Base-by-base conservation (phyloP, 2,888 invertebrate species). In the Agrotis ipsilon region DNA sequence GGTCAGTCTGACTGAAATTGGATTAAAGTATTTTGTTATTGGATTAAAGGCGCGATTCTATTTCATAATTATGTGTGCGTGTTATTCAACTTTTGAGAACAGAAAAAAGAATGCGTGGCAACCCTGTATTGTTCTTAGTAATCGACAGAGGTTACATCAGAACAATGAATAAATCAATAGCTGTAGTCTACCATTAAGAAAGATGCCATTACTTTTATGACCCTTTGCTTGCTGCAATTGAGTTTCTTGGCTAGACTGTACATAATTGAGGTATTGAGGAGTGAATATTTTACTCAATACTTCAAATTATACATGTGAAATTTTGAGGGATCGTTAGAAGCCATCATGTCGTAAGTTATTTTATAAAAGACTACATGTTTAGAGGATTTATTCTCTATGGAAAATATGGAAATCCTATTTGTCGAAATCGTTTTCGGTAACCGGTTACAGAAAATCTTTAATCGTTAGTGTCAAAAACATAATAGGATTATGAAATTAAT, bases 161-260 rank as follows among this genome's bases (percentile, higher is more conserved):
- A 39, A 75, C 76, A 68, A 62, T 78, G 80, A 75, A 80, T 80
- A 80, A 80, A 80, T 78, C 78, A 80, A 78, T 78, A 48, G 63
- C 62, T 75, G 19, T 57, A n/a, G 65, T 69, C 43, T 65, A 75
- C 45, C 39, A 75, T 80, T 75, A 61, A 65, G 58, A 75, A 69
- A 78, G 60, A 64, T 46, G 11, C 48, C 70, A 75, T 80, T 75
- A 78, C 43, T 66, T 78, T 75, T 80, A 80, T 59, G 75, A 51
- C 75, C 65, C 69, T 80, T 39, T 49, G 57, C 48, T 64, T 55
- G 49, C 49, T 54, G 62, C 55, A 65, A 62, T 52, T 21, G 14
- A 61, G 57, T 65, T 79, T 49, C 48, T 63, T 19, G 19, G n/a
- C 19, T 9, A 46, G 5, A 24, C 24, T 72, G 48, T 39, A 59